Conservation (phyloP, 1,140 invertebrate species). For the Pomacea maculata region DNA sequence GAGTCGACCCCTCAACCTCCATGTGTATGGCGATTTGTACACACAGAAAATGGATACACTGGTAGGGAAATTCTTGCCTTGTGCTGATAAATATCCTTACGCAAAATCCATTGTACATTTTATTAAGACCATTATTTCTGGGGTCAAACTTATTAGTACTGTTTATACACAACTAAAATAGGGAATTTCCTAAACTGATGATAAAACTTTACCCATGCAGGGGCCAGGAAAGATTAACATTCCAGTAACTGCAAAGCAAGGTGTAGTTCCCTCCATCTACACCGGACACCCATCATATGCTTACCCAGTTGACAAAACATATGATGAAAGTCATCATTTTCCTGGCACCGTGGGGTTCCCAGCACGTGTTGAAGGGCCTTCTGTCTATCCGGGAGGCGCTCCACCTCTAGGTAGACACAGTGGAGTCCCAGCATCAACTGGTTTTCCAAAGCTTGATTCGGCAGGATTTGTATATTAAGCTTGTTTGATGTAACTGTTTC, state of each 20-base stretch:
- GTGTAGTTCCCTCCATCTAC: slow-evolving; percentile 60
- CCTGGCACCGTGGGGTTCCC: slow-evolving; percentile 49
- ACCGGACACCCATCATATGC: slow-evolving; percentile 63
- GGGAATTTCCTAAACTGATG: too few relatives aligned
- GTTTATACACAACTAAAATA: too few relatives aligned
- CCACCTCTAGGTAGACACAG: slow-evolving; percentile 53
- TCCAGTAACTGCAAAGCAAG: slow-evolving; percentile 52
- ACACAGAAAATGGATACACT: slow-evolving; percentile 45
- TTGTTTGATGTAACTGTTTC: too few relatives aligned
- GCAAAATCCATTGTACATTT: neutral
- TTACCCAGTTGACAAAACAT: slow-evolving; percentile 57
- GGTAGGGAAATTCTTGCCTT: slow-evolving; percentile 41
- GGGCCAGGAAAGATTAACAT: slow-evolving; percentile 57
- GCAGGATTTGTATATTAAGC: slow-evolving; percentile 25
- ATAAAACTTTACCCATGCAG: slow-evolving; percentile 32
- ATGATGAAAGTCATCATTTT: slow-evolving; percentile 56
- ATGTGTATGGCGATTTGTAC: slow-evolving; percentile 57
- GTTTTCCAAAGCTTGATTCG: slow-evolving; percentile 47
- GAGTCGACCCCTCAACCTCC: slow-evolving; percentile 47
- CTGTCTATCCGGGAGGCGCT: slow-evolving; percentile 55
- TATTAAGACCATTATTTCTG: neutral
- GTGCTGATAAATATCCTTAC: too few relatives aligned
- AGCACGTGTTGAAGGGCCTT: slow-evolving; percentile 22
- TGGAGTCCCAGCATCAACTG: slow-evolving; percentile 56
- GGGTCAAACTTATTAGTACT: too few relatives aligned